Evolutionary conservation across 2,888 invertebrate species (phyloP).

Genomic region (Sialis fuliginosa): DNA sequence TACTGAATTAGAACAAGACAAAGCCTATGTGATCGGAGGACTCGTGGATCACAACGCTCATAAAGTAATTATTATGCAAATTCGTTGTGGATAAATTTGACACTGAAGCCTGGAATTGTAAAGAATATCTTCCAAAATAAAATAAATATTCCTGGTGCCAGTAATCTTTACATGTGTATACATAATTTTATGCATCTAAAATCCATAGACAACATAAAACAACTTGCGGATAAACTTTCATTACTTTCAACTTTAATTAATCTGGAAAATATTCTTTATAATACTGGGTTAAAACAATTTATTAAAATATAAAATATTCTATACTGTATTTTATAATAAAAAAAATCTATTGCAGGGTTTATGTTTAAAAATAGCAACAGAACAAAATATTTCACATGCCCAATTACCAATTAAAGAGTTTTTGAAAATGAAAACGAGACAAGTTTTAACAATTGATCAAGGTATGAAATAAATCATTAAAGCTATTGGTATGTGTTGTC

Average conservation of each 20-base stretch:
- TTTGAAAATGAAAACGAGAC: conserved; percentile 79
- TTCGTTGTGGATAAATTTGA: neutral
- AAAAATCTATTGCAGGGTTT: conserved; percentile 40
- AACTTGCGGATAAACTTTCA: no score
- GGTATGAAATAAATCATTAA: no score
- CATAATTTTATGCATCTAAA: neutral
- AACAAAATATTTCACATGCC: conserved; percentile 62
- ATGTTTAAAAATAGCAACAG: conserved; percentile 64
- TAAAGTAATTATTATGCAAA: conserved; percentile 38
- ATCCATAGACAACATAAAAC: neutral
- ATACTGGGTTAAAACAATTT: no score
- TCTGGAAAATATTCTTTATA: no score
- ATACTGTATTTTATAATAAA: no score
- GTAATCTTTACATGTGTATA: conserved; percentile 1
- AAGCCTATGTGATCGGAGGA: conserved; percentile 89
- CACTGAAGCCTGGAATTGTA: no score
- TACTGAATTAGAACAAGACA: conserved; percentile 49
- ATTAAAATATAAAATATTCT: no score
- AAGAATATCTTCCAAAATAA: no score
- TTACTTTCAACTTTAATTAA: no score
- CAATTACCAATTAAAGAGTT: conserved; percentile 78
- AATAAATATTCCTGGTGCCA: neutral
- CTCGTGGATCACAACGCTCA: conserved; percentile 94
- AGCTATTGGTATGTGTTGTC: no score
- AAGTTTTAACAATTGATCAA: conserved; percentile 91